Conservation (phyloP, 2,888 invertebrate species). For the Ophion slaviceki region DNA sequence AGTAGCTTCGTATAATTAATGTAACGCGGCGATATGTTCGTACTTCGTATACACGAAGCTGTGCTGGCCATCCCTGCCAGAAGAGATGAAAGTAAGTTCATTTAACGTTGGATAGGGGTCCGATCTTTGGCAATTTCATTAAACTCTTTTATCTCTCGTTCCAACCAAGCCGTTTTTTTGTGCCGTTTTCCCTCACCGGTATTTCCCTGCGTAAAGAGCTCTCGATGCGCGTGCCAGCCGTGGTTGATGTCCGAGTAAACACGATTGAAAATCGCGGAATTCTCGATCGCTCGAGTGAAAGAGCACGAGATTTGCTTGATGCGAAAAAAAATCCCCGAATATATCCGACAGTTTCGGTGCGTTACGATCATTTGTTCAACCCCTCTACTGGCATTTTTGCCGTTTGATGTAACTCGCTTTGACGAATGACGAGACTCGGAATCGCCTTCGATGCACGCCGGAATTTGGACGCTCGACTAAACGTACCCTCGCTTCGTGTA, state of each 20-base stretch:
- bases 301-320: constrained; percentile 4
- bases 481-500: no score
- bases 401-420: constrained; percentile 39
- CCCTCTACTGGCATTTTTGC: constrained; percentile 5
- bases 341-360: not conserved
- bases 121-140: constrained; percentile 61
- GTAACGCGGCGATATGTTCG: constrained; percentile 39
- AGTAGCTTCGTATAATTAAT: constrained; percentile 56
- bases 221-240: constrained; percentile 9
- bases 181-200: constrained; percentile 20
- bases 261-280: constrained; percentile 32
- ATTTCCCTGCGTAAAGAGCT: not conserved
- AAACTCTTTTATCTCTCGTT: constrained; percentile 59
- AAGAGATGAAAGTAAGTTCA: constrained; percentile 64
- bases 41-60: constrained; percentile 6
- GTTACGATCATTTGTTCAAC: constrained; percentile 10
- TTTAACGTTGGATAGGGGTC: constrained; percentile 48
- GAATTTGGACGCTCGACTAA: constrained; percentile 12
- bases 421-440: constrained; percentile 23
- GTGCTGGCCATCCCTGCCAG: not conserved
- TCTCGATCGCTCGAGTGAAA: constrained; percentile 35
- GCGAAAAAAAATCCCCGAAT: not conserved
- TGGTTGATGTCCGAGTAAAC: constrained; percentile 19
- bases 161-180: not conserved
- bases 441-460: constrained; percentile 33